Percentiles rank a stretch among this genome's conserved stretches.
Evolutionary conservation across 2,113 vertebrate species (phyloP).

Genomic region (Rhinoptilus africanus): DNA sequence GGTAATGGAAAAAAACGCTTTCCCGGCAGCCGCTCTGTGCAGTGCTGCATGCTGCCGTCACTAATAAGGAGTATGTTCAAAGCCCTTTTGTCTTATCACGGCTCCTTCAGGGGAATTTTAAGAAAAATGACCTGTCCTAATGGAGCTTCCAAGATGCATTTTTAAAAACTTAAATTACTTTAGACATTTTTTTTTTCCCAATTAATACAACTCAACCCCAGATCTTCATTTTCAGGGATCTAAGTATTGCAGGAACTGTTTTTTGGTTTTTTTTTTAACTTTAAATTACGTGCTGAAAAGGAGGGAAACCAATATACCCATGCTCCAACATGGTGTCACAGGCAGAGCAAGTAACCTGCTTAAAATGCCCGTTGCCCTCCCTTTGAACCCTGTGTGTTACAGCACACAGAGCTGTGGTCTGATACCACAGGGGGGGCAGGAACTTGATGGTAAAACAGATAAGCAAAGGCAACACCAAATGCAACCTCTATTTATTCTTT

Average conservation of each 20-base stretch:
- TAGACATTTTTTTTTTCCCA: neutral
- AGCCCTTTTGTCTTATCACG: neutral
- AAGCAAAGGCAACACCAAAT: neutral
- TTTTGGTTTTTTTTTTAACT: neutral
- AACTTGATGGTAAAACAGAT: neutral
- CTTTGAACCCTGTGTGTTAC: neutral
- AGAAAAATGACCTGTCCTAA: neutral
- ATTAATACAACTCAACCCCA: neutral
- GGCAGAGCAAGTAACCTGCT: neutral
- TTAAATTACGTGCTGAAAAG: neutral
- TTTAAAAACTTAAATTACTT: neutral
- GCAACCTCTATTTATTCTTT: neutral
- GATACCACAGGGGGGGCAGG: neutral
- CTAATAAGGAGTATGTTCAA: neutral
- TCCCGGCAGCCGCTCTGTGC: neutral
- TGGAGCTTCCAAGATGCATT: neutral
- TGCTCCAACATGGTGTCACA: neutral
- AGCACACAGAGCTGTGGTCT: neutral
- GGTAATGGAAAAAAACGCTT: neutral
- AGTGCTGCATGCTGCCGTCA: fast-evolving
- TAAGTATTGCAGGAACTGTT: neutral
- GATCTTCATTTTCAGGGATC: neutral
- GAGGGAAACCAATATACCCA: neutral
- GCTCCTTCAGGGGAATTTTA: neutral
- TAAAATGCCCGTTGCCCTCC: neutral